Evolutionary conservation across 2,888 invertebrate species (phyloP), one percentile per base, ranked within the genome.

Genomic region (Adineta ricciae): DNA sequence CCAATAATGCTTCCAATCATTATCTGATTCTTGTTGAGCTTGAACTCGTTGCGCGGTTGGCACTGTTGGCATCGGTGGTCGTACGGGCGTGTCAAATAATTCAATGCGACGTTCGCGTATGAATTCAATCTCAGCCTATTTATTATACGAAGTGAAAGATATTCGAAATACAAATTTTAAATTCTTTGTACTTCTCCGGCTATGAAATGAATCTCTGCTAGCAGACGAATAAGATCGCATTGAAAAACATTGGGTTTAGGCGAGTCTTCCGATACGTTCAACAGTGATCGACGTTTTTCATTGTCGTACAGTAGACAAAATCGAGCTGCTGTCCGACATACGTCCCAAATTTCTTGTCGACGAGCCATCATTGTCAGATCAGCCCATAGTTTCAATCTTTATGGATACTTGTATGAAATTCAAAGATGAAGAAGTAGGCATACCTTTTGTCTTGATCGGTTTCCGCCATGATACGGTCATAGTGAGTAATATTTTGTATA

Each of bases 301-400:
- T 90, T 89, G 87, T 91, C 90, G 86, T 91, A 90, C 1, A 90
- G 88, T 1, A 91, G 88, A 88, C 90, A 90, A 87, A 91, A 90
- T 32, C 89, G 87, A 9, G 89, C 87, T 7, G 90, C 90, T 7
- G 89, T 89, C n/a, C 90, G 88, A 86, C 91, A 91, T 16, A 91
- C 89, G 86, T 90, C 90, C 90, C 90, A 91, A 8, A 90, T 89
- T 88, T 90, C 89, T 87, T 90, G 90, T 87, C 89, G 90, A 32
- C 90, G 87, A 2, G 90, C 90, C 11, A 89, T 89, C 87, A 89
- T 90, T 0, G 90, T 89, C 54, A 91, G 87, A 86, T 91, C 91
- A 64, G 88, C 90, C 91, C 91, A 91, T 27, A 91, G 87, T 83
- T 88, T 85, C 9, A 85, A 41, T 46, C 85, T 73, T 36, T 73